Base-by-base conservation (phyloP, 2,113 vertebrate genomes). In the Callorhinus ursinus region DNA sequence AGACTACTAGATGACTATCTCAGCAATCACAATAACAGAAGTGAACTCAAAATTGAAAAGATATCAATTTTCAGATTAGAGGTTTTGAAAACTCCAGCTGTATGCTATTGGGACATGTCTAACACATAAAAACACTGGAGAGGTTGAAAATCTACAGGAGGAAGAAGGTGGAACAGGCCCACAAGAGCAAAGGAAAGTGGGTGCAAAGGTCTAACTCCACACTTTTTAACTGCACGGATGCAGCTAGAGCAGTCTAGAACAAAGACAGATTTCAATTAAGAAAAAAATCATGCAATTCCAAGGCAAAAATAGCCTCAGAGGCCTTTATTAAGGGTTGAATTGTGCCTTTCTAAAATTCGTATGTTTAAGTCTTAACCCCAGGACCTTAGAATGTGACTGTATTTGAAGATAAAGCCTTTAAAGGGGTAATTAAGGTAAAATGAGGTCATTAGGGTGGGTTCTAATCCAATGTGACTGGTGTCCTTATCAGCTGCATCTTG, bases 251-350 rank as follows among this genome's bases (percentile, higher is more conserved):
- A 65, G 57, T 85, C 53, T 84, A 24, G 65, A 31, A 57, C 19
- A 63, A 74, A 69, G 42, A 12, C 31, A 49, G 28, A 89, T 72
- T 92, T 74, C 49, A 85, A 39, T n/a, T 79, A 65, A 49, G 33
- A 61, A 65, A 4, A 79, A 80, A 92, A 57, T 12, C 18, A 21
- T 36, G 14, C 55, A 72, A 57, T 92, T 83, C 28, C 79, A 55
- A 46, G n/a, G 63, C 46, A 53, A 80, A 97, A 92, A 63, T 39
- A 90, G 61, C 69, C 67, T 93, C 83, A 53, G 12, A 90, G 31
- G 4, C 18, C 72, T 96, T 86, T 72, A 22, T 46, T 65, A 65
- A 28, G 36, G 31, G 6, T 22, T 67, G 12, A 94, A 65, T 67
- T 51, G 3, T 69, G 2, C 53, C 46, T 77, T 11, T 31, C 31